Conservation (phyloP, 2,113 vertebrate genomes). For the Sinocyclocheilus grahami region DNA sequence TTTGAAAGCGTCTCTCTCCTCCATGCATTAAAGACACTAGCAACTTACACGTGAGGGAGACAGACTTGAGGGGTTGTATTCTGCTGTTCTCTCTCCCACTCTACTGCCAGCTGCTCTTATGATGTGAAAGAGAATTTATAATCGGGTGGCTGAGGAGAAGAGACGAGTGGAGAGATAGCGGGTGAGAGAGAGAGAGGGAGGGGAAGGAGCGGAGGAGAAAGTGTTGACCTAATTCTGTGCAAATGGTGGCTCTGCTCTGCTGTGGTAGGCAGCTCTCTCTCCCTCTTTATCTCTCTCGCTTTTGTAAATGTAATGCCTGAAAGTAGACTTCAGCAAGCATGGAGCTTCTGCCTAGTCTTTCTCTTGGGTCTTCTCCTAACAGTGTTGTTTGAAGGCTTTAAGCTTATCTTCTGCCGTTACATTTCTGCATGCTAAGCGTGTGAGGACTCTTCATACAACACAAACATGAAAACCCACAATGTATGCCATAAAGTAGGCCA, state of each 20-base stretch:
- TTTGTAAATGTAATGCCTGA: conserved; percentile 68
- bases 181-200: conserved; percentile 35
- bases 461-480: conserved; percentile 38
- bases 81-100: conserved; percentile 35
- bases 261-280: conserved; percentile 66
- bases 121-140: conserved; percentile 67
- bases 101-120: conserved; percentile 53
- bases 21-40: conserved; percentile 15
- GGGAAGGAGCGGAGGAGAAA: conserved; percentile 59
- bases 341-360: conserved; percentile 30
- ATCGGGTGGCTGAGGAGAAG: conserved; percentile 55
- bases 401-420: conserved; percentile 25
- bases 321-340: conserved; percentile 41
- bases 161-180: conserved; percentile 58
- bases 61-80: conserved; percentile 48
- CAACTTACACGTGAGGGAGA: conserved; percentile 14
- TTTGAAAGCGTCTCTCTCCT: not conserved
- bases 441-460: conserved; percentile 33
- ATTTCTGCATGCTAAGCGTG: conserved; percentile 35
- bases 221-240: conserved; percentile 77
- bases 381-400: conserved; percentile 33
- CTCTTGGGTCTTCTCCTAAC: conserved; percentile 43
- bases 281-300: conserved; percentile 39
- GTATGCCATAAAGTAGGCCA: conserved; percentile 45
- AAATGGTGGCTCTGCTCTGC: conserved; percentile 68